Evolutionary conservation across 2,797 vertebrate species (phyloP).

Genomic region (Astyanax mexicanus): DNA sequence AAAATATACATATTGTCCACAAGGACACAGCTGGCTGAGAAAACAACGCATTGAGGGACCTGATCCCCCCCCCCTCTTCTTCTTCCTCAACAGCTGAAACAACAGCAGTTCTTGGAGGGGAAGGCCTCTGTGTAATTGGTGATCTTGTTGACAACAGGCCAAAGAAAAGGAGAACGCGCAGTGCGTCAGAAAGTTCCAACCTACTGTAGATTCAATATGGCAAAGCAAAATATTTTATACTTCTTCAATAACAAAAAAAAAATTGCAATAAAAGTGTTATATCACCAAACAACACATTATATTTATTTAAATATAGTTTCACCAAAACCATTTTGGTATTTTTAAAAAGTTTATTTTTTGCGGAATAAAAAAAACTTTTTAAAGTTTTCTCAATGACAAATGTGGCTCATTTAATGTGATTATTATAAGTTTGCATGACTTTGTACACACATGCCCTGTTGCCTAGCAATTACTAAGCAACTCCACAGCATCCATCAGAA

Average conservation of each 20-base stretch:
- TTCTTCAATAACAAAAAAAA: background rate
- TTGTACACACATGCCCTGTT: no score
- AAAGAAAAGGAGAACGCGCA: conserved; percentile 59
- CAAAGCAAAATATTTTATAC: background rate
- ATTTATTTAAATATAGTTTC: no score
- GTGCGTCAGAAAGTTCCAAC: conserved; percentile 42
- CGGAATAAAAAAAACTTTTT: no score
- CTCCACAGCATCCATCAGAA: no score
- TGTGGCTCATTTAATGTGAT: no score
- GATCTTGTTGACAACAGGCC: conserved; percentile 56
- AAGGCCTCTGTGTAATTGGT: conserved; percentile 66
- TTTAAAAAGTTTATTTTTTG: no score
- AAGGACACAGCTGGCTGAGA: conserved; percentile 59
- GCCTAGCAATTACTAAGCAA: no score
- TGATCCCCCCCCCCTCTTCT: conserved; percentile 47
- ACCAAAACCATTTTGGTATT: no score
- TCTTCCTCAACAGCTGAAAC: conserved; percentile 74
- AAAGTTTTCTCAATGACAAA: no score
- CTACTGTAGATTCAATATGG: conserved; percentile 21
- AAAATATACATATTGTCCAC: conserved; percentile 47
- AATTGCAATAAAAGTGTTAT: background rate
- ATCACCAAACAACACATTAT: no score
- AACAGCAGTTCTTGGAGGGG: conserved; percentile 71
- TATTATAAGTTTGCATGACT: no score
- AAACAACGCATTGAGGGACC: conserved; percentile 57